Percentiles rank a stretch among this genome's conserved stretches.
phyloP scores from a whole-genome alignment of 2,888 invertebrate species.

The Hetaerina titia region DNA sequence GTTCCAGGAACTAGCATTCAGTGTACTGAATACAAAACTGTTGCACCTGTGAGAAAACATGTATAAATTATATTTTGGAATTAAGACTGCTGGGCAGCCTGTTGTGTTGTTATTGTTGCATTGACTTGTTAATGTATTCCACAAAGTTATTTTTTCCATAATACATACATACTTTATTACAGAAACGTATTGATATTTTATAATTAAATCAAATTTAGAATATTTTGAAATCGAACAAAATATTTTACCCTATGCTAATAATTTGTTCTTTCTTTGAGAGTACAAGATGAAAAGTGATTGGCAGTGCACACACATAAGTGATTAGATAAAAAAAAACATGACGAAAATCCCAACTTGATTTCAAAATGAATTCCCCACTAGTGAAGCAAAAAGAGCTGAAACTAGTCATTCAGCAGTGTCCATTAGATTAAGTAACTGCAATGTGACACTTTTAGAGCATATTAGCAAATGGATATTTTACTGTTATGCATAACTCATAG shows the following conservation, averaged over 20 bases:
- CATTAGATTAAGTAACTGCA: background rate
- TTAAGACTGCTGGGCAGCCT: conserved; percentile 62
- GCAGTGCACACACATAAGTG: background rate
- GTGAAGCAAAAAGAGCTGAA: background rate
- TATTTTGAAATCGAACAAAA: background rate
- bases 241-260: background rate
- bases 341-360: background rate
- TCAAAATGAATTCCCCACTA: background rate
- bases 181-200: background rate
- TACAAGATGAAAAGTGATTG: background rate
- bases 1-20: background rate
- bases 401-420: background rate
- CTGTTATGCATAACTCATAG: conserved; percentile 3
- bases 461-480: conserved; percentile 23
- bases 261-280: background rate
- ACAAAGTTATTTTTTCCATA: conserved; percentile 39
- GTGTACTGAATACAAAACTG: background rate
- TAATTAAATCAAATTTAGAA: background rate
- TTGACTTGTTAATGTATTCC: conserved; percentile 15
- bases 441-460: conserved; percentile 42
- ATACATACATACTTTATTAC: background rate
- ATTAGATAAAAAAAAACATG: background rate
- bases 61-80: conserved; percentile 46
- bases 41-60: background rate
- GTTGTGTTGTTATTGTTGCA: conserved; percentile 52